Percentiles rank a stretch among this genome's conserved stretches.
Conservation (phyloP, 2,888 invertebrate species). For the Lypha dubia region DNA sequence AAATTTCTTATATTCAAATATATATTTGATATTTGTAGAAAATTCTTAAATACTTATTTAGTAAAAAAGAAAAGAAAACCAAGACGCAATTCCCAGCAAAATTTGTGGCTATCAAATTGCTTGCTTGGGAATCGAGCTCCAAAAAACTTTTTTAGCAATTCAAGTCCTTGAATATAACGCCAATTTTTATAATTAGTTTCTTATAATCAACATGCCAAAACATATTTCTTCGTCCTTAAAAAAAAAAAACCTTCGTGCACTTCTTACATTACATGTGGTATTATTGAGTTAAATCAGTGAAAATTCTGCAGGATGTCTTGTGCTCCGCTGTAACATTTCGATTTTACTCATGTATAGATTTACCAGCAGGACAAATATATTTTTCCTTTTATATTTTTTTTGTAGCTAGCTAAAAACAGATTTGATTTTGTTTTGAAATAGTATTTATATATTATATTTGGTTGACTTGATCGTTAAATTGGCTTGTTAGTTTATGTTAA, state of each 20-base stretch:
- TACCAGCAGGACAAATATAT: background rate
- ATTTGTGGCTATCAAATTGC: background rate
- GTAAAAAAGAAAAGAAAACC: background rate
- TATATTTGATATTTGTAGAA: slow-evolving; percentile 12
- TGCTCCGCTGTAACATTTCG: background rate
- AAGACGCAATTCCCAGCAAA: slow-evolving; percentile 11
- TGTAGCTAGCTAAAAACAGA: too few relatives aligned
- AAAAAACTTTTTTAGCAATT: background rate
- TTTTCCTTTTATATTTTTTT: background rate
- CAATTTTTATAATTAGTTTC: too few relatives aligned
- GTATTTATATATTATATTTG: slow-evolving; percentile 14
- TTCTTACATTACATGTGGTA: background rate
- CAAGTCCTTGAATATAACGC: too few relatives aligned
- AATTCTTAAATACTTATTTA: background rate
- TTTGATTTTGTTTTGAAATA: slow-evolving; percentile 22
- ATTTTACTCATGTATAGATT: background rate
- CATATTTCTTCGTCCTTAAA: too few relatives aligned
- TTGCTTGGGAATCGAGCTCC: too few relatives aligned
- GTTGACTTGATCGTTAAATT: slow-evolving; percentile 67
- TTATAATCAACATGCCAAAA: too few relatives aligned
- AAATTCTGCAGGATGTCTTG: background rate
- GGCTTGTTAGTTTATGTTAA: slow-evolving; percentile 55
- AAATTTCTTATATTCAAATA: slow-evolving; percentile 9
- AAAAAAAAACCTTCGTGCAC: too few relatives aligned
- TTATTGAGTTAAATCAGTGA: background rate